Conservation (phyloP, 1,140 invertebrate species). For the Bombus huntii region DNA sequence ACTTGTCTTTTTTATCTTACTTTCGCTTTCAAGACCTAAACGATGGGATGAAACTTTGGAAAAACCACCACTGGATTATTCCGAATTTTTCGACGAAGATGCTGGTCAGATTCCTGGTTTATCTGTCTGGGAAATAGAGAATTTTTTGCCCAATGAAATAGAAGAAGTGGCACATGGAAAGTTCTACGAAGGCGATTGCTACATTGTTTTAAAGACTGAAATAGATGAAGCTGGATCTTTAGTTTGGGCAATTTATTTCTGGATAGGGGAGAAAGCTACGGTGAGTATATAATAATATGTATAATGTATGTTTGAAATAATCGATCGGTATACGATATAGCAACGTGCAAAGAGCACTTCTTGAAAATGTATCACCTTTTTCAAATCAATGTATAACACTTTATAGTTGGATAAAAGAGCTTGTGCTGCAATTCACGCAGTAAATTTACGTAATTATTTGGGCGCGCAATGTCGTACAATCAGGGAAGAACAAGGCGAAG, state of each 20-base stretch:
- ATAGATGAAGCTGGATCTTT: slow-evolving; percentile 93
- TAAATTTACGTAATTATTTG: slow-evolving; percentile 97
- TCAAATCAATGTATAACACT: too few relatives aligned
- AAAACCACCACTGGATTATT: slow-evolving; percentile 98
- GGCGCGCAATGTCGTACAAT: slow-evolving; percentile 98
- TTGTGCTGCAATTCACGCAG: slow-evolving; percentile 99
- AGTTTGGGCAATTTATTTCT: slow-evolving; percentile 98
- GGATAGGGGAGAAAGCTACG: slow-evolving; percentile 98
- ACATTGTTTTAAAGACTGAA: slow-evolving; percentile 97
- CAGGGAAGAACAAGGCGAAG: slow-evolving; percentile 97
- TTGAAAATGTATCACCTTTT: background rate
- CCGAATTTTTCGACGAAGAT: slow-evolving; percentile 99
- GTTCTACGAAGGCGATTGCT: slow-evolving; percentile 99
- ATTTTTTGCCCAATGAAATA: slow-evolving; percentile 97
- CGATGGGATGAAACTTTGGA: slow-evolving; percentile 97
- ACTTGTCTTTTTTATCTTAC: background rate
- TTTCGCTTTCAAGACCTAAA: slow-evolving; percentile 86
- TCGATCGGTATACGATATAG: background rate
- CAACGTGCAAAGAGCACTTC: background rate
- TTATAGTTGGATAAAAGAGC: slow-evolving; percentile 96
- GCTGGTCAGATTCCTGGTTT: slow-evolving; percentile 95
- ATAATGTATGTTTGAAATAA: background rate
- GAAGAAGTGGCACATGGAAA: slow-evolving; percentile 97
- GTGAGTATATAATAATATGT: slow-evolving; percentile 80
- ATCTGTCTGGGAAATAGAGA: slow-evolving; percentile 99